These are phyloP conservation scores for Toxotes chatareus DNA, from an alignment of 2,113 vertebrate species.

Conservation along the genomic window DNA sequence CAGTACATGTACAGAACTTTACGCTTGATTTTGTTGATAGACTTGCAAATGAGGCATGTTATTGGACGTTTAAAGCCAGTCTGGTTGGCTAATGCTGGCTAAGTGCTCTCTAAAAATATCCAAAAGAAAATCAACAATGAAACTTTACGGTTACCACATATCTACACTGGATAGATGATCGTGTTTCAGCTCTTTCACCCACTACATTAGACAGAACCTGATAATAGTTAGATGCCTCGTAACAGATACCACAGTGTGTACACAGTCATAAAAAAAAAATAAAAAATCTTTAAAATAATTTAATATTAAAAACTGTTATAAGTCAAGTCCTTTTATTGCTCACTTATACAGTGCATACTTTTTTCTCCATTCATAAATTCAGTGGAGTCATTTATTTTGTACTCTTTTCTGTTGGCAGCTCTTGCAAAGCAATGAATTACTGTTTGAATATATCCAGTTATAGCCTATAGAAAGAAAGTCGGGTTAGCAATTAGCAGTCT, in stretches of 20 bases:
- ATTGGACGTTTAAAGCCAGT: neutral
- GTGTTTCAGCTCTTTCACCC: neutral
- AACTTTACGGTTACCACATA: too few species aligned
- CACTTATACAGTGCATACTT: constrained; percentile 1
- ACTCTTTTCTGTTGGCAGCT: neutral
- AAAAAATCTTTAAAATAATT: neutral
- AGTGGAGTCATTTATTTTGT: neutral
- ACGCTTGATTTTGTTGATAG: too few species aligned
- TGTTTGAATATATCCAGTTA: constrained; percentile 10
- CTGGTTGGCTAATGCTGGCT: too few species aligned
- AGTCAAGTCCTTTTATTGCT: neutral
- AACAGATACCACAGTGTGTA: neutral
- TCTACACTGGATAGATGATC: neutral
- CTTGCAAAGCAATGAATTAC: constrained; percentile 2
- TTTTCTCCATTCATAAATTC: neutral
- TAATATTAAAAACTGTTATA: neutral
- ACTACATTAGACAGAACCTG: neutral
- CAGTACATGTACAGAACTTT: too few species aligned
- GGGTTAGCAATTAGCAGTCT: constrained; percentile 9
- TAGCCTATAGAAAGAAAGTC: constrained; percentile 9
- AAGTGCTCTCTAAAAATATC: too few species aligned
- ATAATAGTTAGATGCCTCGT: neutral
- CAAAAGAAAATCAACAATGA: too few species aligned
- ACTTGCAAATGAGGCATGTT: neutral
- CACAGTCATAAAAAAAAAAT: neutral